Evolutionary conservation across 2,113 vertebrate genomes (phyloP).

Genomic region (Gambusia affinis): DNA sequence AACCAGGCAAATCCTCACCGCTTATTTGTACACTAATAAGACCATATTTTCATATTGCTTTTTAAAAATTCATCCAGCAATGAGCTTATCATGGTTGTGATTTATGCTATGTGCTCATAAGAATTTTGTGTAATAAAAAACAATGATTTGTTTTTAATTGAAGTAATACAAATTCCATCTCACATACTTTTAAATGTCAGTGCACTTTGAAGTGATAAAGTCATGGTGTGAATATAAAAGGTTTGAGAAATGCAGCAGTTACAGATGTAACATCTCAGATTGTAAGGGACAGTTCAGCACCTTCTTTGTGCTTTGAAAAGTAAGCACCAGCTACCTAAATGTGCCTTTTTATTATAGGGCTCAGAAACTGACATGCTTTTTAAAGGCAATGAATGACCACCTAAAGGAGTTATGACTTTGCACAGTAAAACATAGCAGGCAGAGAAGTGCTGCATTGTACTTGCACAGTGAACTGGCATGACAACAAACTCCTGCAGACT

Average conservation of each 20-base stretch:
- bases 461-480: conserved; percentile 49
- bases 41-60: too few relatives aligned
- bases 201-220: not conserved
- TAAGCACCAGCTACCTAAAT: conserved; percentile 43
- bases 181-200: not conserved
- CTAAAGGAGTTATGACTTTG: conserved; percentile 41
- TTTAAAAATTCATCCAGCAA: too few relatives aligned
- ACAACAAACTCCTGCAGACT: conserved; percentile 70
- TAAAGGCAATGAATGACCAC: conserved; percentile 38
- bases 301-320: conserved; percentile 36
- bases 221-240: not conserved
- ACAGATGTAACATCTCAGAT: not conserved
- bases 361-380: conserved; percentile 45
- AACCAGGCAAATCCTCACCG: too few relatives aligned
- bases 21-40: too few relatives aligned
- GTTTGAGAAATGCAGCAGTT: not conserved
- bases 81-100: too few relatives aligned
- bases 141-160: not conserved
- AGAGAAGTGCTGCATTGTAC: conserved; percentile 19
- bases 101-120: too few relatives aligned
- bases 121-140: not conserved
- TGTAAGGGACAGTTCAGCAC: conserved; percentile 1
- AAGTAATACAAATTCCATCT: not conserved
- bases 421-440: conserved; percentile 38
- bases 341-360: conserved; percentile 30